A percentile compares a stretch with the other conserved stretches of the same genome.
Evolutionary conservation across 92 coral and sea anemone genomes (phyloP).

Genomic region (Anthopleura xanthogrammica): DNA sequence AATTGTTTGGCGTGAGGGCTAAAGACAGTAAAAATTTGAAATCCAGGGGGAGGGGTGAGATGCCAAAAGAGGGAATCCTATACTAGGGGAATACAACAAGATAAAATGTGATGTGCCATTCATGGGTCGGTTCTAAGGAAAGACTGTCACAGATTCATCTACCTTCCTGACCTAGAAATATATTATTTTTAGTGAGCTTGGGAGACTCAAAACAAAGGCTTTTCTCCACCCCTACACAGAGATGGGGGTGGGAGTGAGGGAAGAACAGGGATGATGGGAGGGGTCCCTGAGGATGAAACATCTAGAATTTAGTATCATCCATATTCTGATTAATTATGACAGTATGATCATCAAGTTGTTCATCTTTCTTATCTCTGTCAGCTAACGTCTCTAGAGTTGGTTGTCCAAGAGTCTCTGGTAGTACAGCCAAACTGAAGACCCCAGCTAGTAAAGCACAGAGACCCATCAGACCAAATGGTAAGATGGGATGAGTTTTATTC

Average conservation of each 20-base stretch:
- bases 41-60: too few species aligned
- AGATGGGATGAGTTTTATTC: constrained; percentile 60
- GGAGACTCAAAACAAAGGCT: background rate
- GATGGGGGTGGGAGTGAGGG: background rate
- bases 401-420: constrained; percentile 80
- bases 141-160: too few species aligned
- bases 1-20: too few species aligned
- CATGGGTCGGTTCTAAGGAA: too few species aligned
- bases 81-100: too few species aligned
- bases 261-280: background rate
- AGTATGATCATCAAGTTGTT: background rate
- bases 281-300: background rate
- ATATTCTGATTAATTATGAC: background rate
- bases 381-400: constrained; percentile 67
- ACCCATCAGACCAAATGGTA: constrained; percentile 75
- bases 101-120: too few species aligned
- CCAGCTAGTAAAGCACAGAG: constrained; percentile 64
- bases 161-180: background rate
- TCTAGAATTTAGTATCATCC: background rate
- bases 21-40: too few species aligned
- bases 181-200: too few species aligned
- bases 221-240: background rate
- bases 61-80: too few species aligned
- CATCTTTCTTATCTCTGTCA: constrained; percentile 34
- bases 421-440: constrained; percentile 38